A percentile compares a stretch with the other conserved stretches of the same genome.
phyloP scores from a whole-genome alignment of 2,797 vertebrate species.

The Pseudochaenichthys georgianus region DNA sequence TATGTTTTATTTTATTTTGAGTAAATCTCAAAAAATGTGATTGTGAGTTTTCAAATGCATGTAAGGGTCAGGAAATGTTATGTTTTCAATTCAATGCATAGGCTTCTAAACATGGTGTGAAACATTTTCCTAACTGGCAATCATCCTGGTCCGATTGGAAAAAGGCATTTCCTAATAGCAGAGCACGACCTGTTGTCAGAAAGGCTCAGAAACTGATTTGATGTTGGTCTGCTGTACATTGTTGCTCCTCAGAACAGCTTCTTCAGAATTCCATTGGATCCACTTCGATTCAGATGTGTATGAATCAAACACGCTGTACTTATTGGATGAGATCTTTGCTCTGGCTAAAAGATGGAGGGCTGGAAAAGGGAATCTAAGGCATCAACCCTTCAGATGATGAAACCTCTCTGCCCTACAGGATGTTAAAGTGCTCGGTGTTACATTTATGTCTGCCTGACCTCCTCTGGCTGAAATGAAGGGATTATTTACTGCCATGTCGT shows the following conservation, averaged over 20 bases:
- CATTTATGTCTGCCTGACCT: constrained; percentile 73
- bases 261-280: constrained; percentile 8
- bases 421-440: constrained; percentile 61
- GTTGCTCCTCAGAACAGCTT: constrained; percentile 1
- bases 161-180: constrained; percentile 3
- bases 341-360: constrained; percentile 1
- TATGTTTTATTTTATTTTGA: too few relatives aligned
- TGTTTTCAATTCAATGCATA: neutral
- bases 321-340: constrained; percentile 30
- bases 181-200: neutral
- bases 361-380: constrained; percentile 32
- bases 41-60: neutral
- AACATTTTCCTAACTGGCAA: neutral
- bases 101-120: neutral
- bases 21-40: too few relatives aligned
- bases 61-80: neutral
- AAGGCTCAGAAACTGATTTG: constrained; percentile 11
- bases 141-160: constrained; percentile 7
- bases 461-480: constrained; percentile 69
- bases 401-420: constrained; percentile 69
- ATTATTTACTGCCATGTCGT: constrained; percentile 73
- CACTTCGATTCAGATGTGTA: constrained; percentile 12
- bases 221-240: constrained; percentile 10
- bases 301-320: constrained; percentile 26
- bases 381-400: constrained; percentile 65